Conservation (phyloP, 1,140 invertebrate genomes). For the Oppia nitens region DNA sequence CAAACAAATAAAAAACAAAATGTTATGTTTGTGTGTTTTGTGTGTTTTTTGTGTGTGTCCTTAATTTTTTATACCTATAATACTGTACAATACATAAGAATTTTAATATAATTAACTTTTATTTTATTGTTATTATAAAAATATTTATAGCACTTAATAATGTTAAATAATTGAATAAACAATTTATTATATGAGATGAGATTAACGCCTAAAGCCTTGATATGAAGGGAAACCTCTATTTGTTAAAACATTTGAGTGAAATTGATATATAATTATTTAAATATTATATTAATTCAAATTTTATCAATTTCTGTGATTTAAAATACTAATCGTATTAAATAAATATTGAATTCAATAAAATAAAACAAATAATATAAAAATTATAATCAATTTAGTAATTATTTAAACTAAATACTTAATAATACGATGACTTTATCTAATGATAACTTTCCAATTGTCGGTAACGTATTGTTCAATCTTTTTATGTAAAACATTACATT, state of each 20-base stretch:
- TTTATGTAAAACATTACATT: conserved; percentile 71
- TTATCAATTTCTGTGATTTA: background rate
- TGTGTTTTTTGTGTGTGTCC: no score
- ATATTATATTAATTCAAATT: background rate
- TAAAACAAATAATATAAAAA: no score
- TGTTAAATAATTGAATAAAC: background rate
- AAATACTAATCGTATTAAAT: background rate
- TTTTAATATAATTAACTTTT: background rate
- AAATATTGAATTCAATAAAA: background rate
- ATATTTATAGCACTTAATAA: background rate
- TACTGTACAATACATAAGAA: background rate
- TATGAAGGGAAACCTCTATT: background rate
- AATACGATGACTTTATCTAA: no score
- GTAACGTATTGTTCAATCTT: conserved; percentile 46
- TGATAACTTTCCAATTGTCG: conserved; percentile 46
- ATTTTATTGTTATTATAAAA: background rate
- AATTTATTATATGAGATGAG: background rate
- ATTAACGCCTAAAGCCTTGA: background rate
- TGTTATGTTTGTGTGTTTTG: no score
- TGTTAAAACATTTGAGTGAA: no score
- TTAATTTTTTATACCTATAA: background rate
- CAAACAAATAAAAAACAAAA: background rate
- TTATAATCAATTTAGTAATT: no score
- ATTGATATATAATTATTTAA: background rate
- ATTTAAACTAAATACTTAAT: background rate